Evolutionary conservation across 2,888 invertebrate species (phyloP).

Genomic region (Balanococcus diminutus): DNA sequence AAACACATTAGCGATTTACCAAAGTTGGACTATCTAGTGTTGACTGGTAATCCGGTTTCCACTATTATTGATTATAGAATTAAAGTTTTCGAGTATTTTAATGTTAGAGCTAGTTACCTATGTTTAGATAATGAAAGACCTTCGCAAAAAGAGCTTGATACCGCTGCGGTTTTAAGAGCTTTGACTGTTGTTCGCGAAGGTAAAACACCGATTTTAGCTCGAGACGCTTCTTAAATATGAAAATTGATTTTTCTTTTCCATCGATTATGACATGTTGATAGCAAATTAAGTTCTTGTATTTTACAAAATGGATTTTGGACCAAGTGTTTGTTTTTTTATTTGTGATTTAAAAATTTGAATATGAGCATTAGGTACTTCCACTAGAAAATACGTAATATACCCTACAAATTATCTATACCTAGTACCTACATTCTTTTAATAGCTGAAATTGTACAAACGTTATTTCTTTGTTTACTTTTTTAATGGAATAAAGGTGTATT

Average conservation of each 20-base stretch:
- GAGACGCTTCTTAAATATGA: no score
- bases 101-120: constrained; percentile 80
- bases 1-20: constrained; percentile 80
- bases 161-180: constrained; percentile 88
- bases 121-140: constrained; percentile 87
- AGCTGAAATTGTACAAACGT: neutral
- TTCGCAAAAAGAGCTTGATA: constrained; percentile 87
- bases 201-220: constrained; percentile 62
- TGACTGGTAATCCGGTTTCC: constrained; percentile 90
- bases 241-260: no score
- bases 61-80: constrained; percentile 86
- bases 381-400: no score
- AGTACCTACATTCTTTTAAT: neutral
- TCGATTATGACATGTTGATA: no score
- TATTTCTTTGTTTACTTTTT: neutral
- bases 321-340: neutral
- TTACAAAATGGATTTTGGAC: neutral
- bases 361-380: no score
- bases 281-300: neutral
- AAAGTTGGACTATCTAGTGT: constrained; percentile 81
- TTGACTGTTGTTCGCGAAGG: constrained; percentile 78
- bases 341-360: neutral
- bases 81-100: constrained; percentile 86
- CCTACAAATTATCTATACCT: neutral
- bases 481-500: neutral